These are phyloP conservation scores for Scophthalmus maximus DNA, from an alignment of 2,113 vertebrate genomes.

Conservation along the genomic window DNA sequence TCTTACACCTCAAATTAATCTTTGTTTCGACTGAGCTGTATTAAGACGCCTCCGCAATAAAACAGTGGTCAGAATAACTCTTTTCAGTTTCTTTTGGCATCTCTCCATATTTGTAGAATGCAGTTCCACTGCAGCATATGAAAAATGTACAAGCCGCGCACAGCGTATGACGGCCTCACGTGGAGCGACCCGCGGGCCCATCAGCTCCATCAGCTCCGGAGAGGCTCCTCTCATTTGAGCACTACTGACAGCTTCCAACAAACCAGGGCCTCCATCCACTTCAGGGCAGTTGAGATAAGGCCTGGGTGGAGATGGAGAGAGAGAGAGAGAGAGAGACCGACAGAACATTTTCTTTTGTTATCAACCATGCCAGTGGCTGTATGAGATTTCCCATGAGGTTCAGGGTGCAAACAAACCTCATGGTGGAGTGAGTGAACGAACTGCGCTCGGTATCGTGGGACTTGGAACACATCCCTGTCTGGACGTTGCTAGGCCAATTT, in stretches of 20 bases:
- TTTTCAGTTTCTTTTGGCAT: slow-evolving; percentile 28
- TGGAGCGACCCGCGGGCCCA: slow-evolving; percentile 33
- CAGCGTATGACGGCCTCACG: slow-evolving; percentile 35
- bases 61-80: background rate
- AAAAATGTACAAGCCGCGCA: slow-evolving; percentile 45
- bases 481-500: background rate
- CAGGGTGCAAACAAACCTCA: slow-evolving; percentile 59
- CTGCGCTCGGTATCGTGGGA: slow-evolving; percentile 36
- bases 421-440: slow-evolving; percentile 32
- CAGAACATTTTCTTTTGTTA: slow-evolving; percentile 64
- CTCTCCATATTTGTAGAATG: slow-evolving; percentile 34
- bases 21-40: background rate
- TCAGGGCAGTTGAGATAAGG: slow-evolving; percentile 73
- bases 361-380: slow-evolving; percentile 51
- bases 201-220: slow-evolving; percentile 35
- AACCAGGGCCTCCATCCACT: slow-evolving; percentile 57
- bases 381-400: slow-evolving; percentile 70
- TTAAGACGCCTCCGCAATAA: background rate
- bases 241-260: slow-evolving; percentile 64
- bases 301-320: slow-evolving; percentile 34
- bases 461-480: slow-evolving; percentile 38
- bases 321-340: slow-evolving; percentile 7
- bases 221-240: slow-evolving; percentile 44
- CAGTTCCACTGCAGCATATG: slow-evolving; percentile 19
- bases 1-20: background rate